Base-by-base conservation (phyloP, 2,888 invertebrate species). In the Hybos culiciformis region DNA sequence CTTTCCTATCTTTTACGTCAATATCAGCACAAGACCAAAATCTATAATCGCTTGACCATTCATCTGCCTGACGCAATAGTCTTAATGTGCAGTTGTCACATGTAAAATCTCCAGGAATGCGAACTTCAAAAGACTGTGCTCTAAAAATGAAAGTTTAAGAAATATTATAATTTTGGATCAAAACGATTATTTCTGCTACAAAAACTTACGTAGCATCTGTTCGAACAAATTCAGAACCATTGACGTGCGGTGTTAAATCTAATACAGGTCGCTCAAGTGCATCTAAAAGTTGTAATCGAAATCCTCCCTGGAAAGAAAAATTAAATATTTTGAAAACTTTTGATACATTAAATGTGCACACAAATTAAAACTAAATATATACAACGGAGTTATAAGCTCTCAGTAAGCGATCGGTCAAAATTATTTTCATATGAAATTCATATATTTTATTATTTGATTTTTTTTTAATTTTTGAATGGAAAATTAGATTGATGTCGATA, bases 11-110 rank as follows among this genome's bases (percentile, higher is more conserved):
- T 48, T 76, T 69, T 46, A 94, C 84, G 57, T 92, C 88, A 42
- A 96, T 83, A 66, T 96, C 94, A 3, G 93, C 85, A 60, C 96
- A 96, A 1, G 91, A 91, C 90, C 91, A 93, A 71, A 96, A 94
- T 48, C 82, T 70, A 67, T 93, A 94, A 54, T 72, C 75, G 43
- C 73, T 68, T 1, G 81, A 77, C 91, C 92, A 94, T 69, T 97
- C 94, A 19, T 78, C 76, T 0, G 94, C 94, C 67, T 94, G 87
- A 1, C 94, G 71, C 42, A 91, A 73, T 51, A 97, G 71, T 46
- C 94, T 78, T 31, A 97, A 70, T 0, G 91, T 88, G 64, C 96
- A 97, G 65, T 91, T 85, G 45, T 73, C 72, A 61, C 96, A 97
- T 32, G 78, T 78, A 56, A 88, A 84, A 63, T 86, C 79, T 32